Evolutionary conservation across 2,113 vertebrate genomes (phyloP).

Genomic region (Pedionomus torquatus): DNA sequence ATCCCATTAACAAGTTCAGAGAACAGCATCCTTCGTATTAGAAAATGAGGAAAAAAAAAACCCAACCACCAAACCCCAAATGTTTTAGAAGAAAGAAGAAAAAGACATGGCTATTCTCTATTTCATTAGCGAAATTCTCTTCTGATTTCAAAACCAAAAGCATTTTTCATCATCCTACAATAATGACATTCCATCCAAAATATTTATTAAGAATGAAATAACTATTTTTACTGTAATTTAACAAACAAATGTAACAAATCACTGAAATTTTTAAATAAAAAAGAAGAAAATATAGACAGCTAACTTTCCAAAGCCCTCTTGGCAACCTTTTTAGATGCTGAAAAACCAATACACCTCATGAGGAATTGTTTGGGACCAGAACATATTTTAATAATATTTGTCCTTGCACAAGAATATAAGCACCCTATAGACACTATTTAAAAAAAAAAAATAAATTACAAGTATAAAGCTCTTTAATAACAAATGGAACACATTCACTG

Average conservation of each 20-base stretch:
- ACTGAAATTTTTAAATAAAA: neutral
- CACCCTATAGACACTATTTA: neutral
- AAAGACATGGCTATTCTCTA: neutral
- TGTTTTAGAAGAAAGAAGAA: neutral
- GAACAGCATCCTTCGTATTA: neutral
- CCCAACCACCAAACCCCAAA: neutral
- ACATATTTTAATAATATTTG: neutral
- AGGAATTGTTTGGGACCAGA: neutral
- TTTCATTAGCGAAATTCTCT: neutral
- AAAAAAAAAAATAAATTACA: neutral
- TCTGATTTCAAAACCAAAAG: neutral
- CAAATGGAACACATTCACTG: neutral
- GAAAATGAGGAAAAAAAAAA: neutral
- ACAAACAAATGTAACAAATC: neutral
- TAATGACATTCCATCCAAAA: neutral
- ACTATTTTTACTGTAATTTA: neutral
- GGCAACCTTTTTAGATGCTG: neutral
- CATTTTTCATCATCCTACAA: neutral
- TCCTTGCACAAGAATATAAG: neutral
- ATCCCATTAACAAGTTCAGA: constrained; percentile 24
- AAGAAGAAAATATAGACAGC: neutral
- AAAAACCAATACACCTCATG: neutral
- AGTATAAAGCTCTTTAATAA: neutral
- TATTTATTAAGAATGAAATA: neutral
- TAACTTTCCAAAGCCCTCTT: neutral